Base-by-base conservation (phyloP, 2,797 vertebrate genomes). In the Percopsis omiscomaycus region DNA sequence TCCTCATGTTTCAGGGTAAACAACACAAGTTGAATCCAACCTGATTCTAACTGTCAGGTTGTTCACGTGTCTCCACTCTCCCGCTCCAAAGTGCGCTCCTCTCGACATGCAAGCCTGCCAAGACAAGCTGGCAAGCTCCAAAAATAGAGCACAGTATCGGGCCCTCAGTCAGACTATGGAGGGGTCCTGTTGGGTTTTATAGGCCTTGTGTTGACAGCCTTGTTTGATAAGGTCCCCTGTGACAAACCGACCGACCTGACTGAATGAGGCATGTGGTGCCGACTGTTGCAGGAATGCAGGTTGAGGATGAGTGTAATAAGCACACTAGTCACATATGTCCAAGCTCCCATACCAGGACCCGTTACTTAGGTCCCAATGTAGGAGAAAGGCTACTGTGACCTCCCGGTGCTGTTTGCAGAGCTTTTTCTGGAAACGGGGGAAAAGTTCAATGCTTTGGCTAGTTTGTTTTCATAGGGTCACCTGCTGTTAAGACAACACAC, bases 131-230 rank as follows among this genome's bases (percentile, higher is more conserved):
- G 53, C 60, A 69, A 73, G 70, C 14, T 88, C 88, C 84, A 73
- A 90, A 91, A 91, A 89, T 91, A 91, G 83, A 86, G 55, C 65
- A 68, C 44, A 27, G 64, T 61, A 50, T 69, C 16, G 51, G 32
- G 76, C 68, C 80, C 74, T 73, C 75, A 64, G 69, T 81, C 67
- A 8, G n/a, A 66, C 22, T 3, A 58, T 74, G 69, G 78, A 54
- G 70, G 60, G 68, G 60, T 69, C 67, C 54, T 27, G 68, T 55
- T 65, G 75, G 76, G 66, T 80, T 77, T 77, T 78, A 79, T 74
- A 73, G 75, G 63, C 68, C 63, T 46, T 51, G 28, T 28, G 73
- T 77, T 73, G 64, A 77, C 64, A 58, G 71, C n/a, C 61, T 56
- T 60, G 64, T 44, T 77, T 64, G 60, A 78, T 69, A 61, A 75